These are phyloP conservation scores for Torymus texanus DNA, from an alignment of 2,888 invertebrate species.

Conservation along the genomic window DNA sequence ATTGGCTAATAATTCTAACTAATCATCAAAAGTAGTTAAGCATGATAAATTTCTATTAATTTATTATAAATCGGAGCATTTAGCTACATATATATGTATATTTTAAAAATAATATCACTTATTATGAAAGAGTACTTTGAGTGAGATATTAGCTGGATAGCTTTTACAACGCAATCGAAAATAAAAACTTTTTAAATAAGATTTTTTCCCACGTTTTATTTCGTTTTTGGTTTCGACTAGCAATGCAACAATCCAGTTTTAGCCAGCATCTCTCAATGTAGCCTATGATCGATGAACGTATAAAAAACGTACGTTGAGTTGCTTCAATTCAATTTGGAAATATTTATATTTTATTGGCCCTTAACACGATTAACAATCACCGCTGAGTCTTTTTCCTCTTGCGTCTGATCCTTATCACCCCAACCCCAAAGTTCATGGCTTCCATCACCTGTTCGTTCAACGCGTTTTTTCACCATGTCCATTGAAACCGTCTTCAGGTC, in stretches of 20 bases:
- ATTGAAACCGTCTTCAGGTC: slow-evolving; percentile 88
- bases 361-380: slow-evolving; percentile 59
- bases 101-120: slow-evolving; percentile 3
- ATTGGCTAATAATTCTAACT: too few species aligned
- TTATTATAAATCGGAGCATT: slow-evolving; percentile 11
- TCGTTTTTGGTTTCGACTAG: slow-evolving; percentile 33
- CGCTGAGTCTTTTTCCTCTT: slow-evolving; percentile 68
- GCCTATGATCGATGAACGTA: slow-evolving; percentile 11
- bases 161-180: slow-evolving; percentile 6
- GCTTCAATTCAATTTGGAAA: slow-evolving; percentile 3
- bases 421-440: slow-evolving; percentile 85
- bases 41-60: not conserved
- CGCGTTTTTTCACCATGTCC: slow-evolving; percentile 82
- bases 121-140: not conserved
- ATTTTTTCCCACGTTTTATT: slow-evolving; percentile 14
- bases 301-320: slow-evolving; percentile 24
- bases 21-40: too few species aligned
- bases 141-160: not conserved
- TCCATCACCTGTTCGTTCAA: slow-evolving; percentile 85
- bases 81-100: slow-evolving; percentile 13
- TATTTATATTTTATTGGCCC: slow-evolving; percentile 9
- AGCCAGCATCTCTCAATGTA: slow-evolving; percentile 8
- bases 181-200: slow-evolving; percentile 9
- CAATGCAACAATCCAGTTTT: slow-evolving; percentile 26
- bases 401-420: slow-evolving; percentile 72